Conservation (phyloP, 2,888 invertebrate genomes). For the Pristionchus arcanus region DNA sequence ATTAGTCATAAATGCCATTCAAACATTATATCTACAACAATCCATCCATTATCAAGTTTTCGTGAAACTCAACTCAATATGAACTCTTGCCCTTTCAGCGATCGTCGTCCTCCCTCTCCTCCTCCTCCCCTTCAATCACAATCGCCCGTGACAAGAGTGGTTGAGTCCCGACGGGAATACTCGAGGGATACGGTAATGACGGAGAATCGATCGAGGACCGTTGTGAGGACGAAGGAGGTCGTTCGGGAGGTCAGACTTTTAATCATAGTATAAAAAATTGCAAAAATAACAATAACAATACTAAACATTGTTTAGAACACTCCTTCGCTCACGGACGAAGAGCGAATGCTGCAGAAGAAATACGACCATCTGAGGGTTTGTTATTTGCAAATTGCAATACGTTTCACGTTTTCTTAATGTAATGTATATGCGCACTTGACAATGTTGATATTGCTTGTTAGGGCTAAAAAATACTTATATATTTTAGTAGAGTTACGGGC, state of each 20-base stretch:
- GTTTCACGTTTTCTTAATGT: not conserved
- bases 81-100: not conserved
- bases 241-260: not conserved
- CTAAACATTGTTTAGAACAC: not conserved
- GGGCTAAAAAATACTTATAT: not conserved
- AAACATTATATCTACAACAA: not conserved
- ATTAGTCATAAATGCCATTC: no score
- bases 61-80: not conserved
- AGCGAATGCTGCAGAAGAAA: conserved; percentile 50
- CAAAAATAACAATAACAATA: not conserved
- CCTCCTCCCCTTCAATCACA: not conserved
- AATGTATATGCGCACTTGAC: not conserved
- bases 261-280: not conserved
- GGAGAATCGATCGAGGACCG: conserved; percentile 40
- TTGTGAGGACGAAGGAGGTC: conserved; percentile 47
- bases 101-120: conserved; percentile 21
- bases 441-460: not conserved
- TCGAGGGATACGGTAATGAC: conserved; percentile 47
- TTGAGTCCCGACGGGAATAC: conserved; percentile 49
- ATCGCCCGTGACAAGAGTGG: not conserved
- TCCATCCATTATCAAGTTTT: not conserved
- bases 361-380: conserved; percentile 47
- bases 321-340: conserved; percentile 21
- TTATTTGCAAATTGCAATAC: not conserved
- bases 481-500: no score